Conservation (phyloP, 2,888 invertebrate genomes). For the Torymus auratus region DNA sequence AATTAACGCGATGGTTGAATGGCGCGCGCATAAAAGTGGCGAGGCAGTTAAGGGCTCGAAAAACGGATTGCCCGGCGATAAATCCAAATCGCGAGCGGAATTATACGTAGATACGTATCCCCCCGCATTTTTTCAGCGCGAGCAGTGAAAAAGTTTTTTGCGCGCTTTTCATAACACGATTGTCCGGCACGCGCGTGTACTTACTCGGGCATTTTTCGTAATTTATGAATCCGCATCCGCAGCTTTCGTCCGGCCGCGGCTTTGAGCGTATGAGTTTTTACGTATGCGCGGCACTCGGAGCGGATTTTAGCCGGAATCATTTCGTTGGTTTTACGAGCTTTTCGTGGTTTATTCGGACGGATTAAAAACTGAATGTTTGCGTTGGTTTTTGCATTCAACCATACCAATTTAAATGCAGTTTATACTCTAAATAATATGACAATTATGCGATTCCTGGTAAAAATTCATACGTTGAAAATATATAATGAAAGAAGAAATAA, state of each 20-base stretch:
- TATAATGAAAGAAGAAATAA: too few relatives aligned
- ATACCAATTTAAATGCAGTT: too few relatives aligned
- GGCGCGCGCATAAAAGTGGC: background rate
- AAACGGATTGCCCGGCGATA: constrained; percentile 45
- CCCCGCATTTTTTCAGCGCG: background rate
- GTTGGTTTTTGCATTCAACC: too few relatives aligned
- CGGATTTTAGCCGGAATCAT: background rate
- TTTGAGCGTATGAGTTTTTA: background rate
- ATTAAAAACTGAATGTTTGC: background rate
- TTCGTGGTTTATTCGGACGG: background rate
- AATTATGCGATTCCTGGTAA: too few relatives aligned
- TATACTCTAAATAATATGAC: too few relatives aligned
- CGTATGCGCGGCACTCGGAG: background rate
- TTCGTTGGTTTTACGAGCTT: constrained; percentile 18
- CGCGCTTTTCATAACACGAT: constrained; percentile 5
- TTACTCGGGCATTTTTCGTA: constrained; percentile 66
- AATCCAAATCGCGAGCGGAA: constrained; percentile 31
- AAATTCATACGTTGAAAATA: too few relatives aligned
- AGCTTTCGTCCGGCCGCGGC: constrained; percentile 18
- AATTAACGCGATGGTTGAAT: constrained; percentile 41
- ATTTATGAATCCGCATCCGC: constrained; percentile 65
- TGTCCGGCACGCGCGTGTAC: constrained; percentile 24
- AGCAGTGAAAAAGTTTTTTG: constrained; percentile 5
- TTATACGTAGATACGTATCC: constrained; percentile 12
- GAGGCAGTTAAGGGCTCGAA: background rate